Evolutionary conservation across 2,888 invertebrate species (phyloP).

Genomic region (Hydropsyche betteni): DNA sequence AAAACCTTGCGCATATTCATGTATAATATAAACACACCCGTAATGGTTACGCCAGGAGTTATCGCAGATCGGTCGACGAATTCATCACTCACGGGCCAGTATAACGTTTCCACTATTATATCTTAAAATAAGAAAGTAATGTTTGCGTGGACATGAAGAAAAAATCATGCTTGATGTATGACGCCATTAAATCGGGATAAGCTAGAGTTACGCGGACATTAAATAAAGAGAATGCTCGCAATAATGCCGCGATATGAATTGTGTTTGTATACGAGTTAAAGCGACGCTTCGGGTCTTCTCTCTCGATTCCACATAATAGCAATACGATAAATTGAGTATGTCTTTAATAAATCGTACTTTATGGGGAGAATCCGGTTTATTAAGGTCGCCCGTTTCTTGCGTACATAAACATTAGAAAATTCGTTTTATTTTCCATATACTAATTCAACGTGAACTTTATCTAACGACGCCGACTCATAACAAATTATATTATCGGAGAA

Average conservation of each 20-base stretch:
- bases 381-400: no score
- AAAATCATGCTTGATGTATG: constrained; percentile 34
- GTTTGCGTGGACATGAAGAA: constrained; percentile 9
- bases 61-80: constrained; percentile 1
- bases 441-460: background rate
- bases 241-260: constrained; percentile 4
- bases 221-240: constrained; percentile 21
- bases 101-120: background rate
- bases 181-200: constrained; percentile 33
- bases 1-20: background rate
- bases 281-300: background rate
- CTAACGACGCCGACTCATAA: background rate
- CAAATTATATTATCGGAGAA: constrained; percentile 10
- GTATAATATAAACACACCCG: background rate
- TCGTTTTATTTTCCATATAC: background rate
- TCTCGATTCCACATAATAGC: no score
- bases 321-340: background rate
- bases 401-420: no score
- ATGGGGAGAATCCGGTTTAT: background rate
- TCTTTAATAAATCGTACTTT: constrained; percentile 18
- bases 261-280: background rate
- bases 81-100: constrained; percentile 14
- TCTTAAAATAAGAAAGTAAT: constrained; percentile 5
- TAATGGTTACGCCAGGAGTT: background rate
- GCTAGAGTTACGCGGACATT: constrained; percentile 22